These are phyloP conservation scores for Macrostomum lignano DNA, from an alignment of 1,140 invertebrate species.

Conservation along the genomic window DNA sequence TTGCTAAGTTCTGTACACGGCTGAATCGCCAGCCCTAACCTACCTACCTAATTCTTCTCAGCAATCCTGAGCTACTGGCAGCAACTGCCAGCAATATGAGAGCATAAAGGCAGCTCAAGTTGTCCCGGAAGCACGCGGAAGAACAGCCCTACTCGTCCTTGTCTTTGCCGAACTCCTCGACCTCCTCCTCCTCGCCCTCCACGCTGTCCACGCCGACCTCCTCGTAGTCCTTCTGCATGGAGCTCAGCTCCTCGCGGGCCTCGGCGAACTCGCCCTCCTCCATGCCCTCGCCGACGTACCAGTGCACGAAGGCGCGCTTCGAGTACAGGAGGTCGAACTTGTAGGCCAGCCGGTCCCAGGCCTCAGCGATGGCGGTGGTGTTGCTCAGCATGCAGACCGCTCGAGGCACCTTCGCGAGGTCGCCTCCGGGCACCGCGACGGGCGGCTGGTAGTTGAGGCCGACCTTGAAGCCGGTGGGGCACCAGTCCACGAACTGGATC, in stretches of 20 bases:
- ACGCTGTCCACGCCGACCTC: constrained; percentile 45
- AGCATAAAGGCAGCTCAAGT: too few species aligned
- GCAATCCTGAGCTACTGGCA: too few species aligned
- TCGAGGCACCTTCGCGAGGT: constrained; percentile 31
- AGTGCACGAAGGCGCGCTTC: constrained; percentile 10
- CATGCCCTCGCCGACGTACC: constrained; percentile 8
- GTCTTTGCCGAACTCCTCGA: too few species aligned
- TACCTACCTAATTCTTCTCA: too few species aligned
- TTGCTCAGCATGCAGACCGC: constrained; percentile 44
- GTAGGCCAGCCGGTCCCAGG: constrained; percentile 38
- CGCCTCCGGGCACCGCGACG: constrained; percentile 41
- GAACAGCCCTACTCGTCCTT: too few species aligned
- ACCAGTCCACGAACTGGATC: constrained; percentile 10
- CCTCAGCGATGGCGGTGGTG: constrained; percentile 45
- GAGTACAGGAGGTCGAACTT: constrained; percentile 10
- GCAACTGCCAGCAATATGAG: too few species aligned
- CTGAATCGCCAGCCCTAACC: too few species aligned
- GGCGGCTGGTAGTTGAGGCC: constrained; percentile 46
- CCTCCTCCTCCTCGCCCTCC: constrained; percentile 29
- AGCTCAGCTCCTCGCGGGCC: constrained; percentile 48
- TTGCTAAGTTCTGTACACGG: too few species aligned
- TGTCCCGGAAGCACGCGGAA: too few species aligned
- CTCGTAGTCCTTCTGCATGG: constrained; percentile 52
- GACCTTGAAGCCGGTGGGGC: constrained; percentile 23
- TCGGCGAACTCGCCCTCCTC: constrained; percentile 24